Base-by-base conservation (phyloP, 64 coral and sea anemone genomes). In the Stichodactyla mertensii region DNA sequence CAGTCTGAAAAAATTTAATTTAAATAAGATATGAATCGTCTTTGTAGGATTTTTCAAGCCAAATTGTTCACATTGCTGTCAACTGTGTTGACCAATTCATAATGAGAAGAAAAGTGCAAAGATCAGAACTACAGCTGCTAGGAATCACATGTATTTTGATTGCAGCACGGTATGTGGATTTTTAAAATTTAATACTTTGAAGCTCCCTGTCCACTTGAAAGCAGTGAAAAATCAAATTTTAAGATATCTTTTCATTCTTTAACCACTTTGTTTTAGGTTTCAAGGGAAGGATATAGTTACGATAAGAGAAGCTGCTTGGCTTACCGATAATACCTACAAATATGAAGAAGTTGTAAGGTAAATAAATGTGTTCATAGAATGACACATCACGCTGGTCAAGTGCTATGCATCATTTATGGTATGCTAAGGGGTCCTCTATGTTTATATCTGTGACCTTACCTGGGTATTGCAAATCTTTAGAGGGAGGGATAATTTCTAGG, bases 301-400 rank as follows among this genome's bases (percentile, higher is more conserved):
- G 0, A 95, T 92, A 52, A 88, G 94, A 90, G 94, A 95, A 78
- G 94, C 94, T 87, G 87, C 94, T 22, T 95, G 94, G 94, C 82
- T 95, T 19, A 95, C 94, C 57, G 94, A 95, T 20, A 87, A 92
- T 51, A 95, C 91, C 18, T 95, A 95, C 28, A 92, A 92, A 86
- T 95, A 95, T 87, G 94, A 95, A 87, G 94, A 95, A 84, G 94
- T 95, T 89, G 94, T 95, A 15, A 92, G 94, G 94, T 92, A 92
- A 64, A 45, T 26, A 45, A 45, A 45, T 45, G 36, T 45, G 36
- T 45, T 45, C 36, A 45, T 45, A 45, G 36, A 45, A 45, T 45
- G 36, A 45, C 3, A 45, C 36, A 45, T 45, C 36, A 45, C 1
- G 36, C 36, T 45, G 36, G 36, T 1, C 36, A 45, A 45, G 36